Evolutionary conservation across 2,797 vertebrate species (phyloP).

Genomic region (Argyrosomus regius): DNA sequence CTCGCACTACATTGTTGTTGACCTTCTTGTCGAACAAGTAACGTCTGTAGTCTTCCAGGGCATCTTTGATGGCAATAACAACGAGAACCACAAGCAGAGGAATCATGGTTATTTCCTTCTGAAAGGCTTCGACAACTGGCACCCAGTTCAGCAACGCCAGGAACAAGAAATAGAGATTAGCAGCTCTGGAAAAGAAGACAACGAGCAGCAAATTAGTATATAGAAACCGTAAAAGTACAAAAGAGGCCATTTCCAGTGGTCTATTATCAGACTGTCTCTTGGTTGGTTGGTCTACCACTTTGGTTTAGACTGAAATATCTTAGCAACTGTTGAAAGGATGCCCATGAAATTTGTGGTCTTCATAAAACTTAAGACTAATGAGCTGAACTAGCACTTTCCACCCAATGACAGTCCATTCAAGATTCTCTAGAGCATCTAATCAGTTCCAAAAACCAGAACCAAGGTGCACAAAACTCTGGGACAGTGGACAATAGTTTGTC

Average conservation of each 20-base stretch:
- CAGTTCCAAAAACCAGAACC: not conserved
- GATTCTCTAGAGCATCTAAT: not conserved
- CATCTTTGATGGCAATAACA: constrained; percentile 95
- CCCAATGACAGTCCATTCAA: not conserved
- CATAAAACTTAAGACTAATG: not conserved
- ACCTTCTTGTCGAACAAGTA: constrained; percentile 93
- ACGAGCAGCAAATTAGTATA: not conserved
- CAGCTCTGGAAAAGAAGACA: constrained; percentile 83
- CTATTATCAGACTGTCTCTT: not conserved
- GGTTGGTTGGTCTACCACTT: not conserved
- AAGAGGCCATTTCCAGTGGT: not conserved
- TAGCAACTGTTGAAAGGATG: not conserved
- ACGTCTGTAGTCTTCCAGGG: constrained; percentile 94
- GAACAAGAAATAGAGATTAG: constrained; percentile 98
- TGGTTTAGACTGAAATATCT: not conserved
- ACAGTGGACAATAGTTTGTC: not conserved
- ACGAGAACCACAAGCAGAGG: constrained; percentile 91
- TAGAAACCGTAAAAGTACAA: not conserved
- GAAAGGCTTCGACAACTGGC: constrained; percentile 96
- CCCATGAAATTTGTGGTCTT: not conserved
- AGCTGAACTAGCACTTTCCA: not conserved
- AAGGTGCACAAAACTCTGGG: not conserved
- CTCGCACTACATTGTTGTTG: constrained; percentile 90
- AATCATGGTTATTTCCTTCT: constrained; percentile 98
- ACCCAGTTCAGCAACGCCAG: constrained; percentile 96